These are phyloP conservation scores for Apistogramma diplotaenia DNA, from an alignment of 2,113 vertebrate species.

Conservation along the genomic window DNA sequence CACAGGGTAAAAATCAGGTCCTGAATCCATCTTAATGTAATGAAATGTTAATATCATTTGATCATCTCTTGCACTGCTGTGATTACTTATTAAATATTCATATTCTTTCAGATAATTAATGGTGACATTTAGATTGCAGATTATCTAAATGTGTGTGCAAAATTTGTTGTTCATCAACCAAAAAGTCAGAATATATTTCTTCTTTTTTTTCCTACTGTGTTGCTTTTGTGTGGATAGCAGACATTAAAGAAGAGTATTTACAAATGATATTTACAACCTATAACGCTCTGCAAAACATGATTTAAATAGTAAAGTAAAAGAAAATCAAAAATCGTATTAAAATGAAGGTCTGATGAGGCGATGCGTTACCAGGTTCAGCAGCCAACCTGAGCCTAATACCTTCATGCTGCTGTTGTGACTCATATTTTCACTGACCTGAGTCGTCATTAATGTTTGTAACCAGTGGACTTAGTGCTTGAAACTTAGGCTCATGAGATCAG, in stretches of 20 bases:
- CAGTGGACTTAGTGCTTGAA: neutral
- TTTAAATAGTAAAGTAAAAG: too few relatives aligned
- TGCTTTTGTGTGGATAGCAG: neutral
- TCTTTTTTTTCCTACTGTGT: neutral
- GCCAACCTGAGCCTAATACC: neutral
- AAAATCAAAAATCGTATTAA: too few relatives aligned
- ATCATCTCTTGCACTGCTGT: neutral
- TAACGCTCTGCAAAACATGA: neutral
- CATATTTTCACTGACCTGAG: neutral
- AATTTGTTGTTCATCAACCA: neutral
- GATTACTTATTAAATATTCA: constrained; percentile 1
- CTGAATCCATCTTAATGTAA: neutral
- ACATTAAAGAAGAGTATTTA: neutral
- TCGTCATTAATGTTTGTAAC: neutral
- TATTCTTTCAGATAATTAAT: neutral
- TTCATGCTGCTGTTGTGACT: neutral
- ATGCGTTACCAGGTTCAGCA: too few relatives aligned
- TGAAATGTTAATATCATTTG: neutral
- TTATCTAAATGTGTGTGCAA: neutral
- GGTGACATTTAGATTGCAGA: neutral
- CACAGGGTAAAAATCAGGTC: neutral
- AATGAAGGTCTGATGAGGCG: too few relatives aligned
- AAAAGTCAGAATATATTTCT: neutral
- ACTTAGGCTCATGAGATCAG: neutral
- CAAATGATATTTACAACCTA: too few relatives aligned